These are phyloP conservation scores for Thalassoma bifasciatum DNA, from an alignment of 2,113 vertebrate species.

Conservation along the genomic window DNA sequence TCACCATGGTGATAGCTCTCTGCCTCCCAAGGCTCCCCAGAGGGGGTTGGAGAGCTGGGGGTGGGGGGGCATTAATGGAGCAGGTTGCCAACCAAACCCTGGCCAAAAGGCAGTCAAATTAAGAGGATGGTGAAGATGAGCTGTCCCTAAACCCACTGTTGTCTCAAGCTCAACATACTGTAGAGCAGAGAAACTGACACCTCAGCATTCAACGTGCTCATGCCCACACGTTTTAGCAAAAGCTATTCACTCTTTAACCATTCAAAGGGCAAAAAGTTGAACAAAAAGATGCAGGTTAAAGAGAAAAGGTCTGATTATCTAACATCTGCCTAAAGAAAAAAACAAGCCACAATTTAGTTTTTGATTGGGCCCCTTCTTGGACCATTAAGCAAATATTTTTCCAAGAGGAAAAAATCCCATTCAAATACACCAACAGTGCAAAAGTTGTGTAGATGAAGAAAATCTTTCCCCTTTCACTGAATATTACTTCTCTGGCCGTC, in stretches of 20 bases:
- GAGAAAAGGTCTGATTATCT: constrained; percentile 68
- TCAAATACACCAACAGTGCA: not conserved
- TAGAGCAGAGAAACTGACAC: constrained; percentile 29
- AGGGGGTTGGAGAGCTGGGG: constrained; percentile 54
- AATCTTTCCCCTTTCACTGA: too few species aligned
- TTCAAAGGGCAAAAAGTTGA: constrained; percentile 77
- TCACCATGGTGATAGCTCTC: constrained; percentile 86
- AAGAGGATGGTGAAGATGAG: constrained; percentile 21
- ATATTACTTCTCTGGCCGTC: too few species aligned
- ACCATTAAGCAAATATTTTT: constrained; percentile 49
- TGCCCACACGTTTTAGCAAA: constrained; percentile 22
- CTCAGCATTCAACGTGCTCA: constrained; percentile 30
- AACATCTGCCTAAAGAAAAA: constrained; percentile 82
- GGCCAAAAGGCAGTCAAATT: constrained; percentile 40
- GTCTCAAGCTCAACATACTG: constrained; percentile 13
- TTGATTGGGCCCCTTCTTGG: constrained; percentile 52
- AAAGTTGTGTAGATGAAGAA: too few species aligned
- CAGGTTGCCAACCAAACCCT: constrained; percentile 68
- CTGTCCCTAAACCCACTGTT: constrained; percentile 34
- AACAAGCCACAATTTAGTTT: constrained; percentile 62
- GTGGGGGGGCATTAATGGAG: constrained; percentile 51
- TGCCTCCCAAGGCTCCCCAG: constrained; percentile 80
- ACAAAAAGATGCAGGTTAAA: constrained; percentile 65
- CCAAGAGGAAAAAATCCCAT: constrained; percentile 4
- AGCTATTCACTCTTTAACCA: constrained; percentile 73